phyloP scores from a whole-genome alignment of 2,113 vertebrate species.

The Labrus mixtus region DNA sequence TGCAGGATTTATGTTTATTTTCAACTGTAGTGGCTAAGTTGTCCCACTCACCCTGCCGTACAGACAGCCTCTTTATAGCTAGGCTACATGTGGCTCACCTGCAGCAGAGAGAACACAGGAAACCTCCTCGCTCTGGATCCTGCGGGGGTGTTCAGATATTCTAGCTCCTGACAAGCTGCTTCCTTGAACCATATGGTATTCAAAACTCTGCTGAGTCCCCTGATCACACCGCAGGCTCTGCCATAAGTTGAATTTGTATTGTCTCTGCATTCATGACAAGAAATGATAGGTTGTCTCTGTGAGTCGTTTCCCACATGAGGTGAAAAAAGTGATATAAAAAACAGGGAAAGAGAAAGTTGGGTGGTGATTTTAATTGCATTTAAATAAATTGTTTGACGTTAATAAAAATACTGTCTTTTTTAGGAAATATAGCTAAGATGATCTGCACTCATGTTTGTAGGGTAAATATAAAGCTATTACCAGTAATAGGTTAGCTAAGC shows the following conservation, averaged over 20 bases:
- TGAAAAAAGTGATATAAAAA: slow-evolving; percentile 44
- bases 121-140: slow-evolving; percentile 44
- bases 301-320: slow-evolving; percentile 52
- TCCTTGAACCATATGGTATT: slow-evolving; percentile 62
- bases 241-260: slow-evolving; percentile 66
- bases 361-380: slow-evolving; percentile 19
- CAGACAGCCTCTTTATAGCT: slow-evolving; percentile 44
- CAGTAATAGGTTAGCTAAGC: too few species aligned
- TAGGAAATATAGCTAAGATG: background rate
- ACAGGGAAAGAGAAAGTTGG: background rate
- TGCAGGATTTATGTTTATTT: slow-evolving; percentile 58
- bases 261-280: slow-evolving; percentile 54
- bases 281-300: slow-evolving; percentile 58
- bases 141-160: slow-evolving; percentile 37
- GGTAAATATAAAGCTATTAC: background rate
- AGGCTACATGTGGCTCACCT: slow-evolving; percentile 69
- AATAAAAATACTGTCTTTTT: slow-evolving; percentile 28
- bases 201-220: slow-evolving; percentile 59
- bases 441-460: background rate
- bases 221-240: slow-evolving; percentile 57
- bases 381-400: slow-evolving; percentile 25
- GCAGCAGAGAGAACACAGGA: slow-evolving; percentile 63
- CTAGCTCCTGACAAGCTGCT: slow-evolving; percentile 68
- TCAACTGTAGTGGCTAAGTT: slow-evolving; percentile 26
- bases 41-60: slow-evolving; percentile 25